Base-by-base conservation (phyloP, 2,113 vertebrate species). In the Platichthys flesus region DNA sequence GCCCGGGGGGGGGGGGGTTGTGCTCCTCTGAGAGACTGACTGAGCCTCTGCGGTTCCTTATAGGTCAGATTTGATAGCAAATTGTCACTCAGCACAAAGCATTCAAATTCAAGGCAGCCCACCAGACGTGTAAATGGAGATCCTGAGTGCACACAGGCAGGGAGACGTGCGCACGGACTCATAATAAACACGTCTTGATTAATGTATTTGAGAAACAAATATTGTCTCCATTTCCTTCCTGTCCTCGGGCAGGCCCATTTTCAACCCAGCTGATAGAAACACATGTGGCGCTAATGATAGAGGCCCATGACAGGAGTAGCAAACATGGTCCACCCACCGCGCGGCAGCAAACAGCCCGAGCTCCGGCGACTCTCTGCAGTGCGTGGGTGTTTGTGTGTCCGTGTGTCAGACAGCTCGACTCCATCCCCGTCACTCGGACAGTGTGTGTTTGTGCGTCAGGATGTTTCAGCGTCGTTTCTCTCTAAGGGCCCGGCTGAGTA, bases 331-430 rank as follows among this genome's bases (percentile, higher is more conserved):
- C 85, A 88, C 88, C 87, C 90, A 89, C 86, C 76, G 65, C 79
- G 49, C 84, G 69, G 87, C 69, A 52, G 83, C 67, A 23, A 1
- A 58, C 76, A 82, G 75, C 60, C 74, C 21, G 68, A 57, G 69
- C 80, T 52, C 61, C 70, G 88, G 74, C 74, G 73, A 81, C 78
- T 6, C 67, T 71, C 83, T 75, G 79, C 83, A 73, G 58, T 40
- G 75, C 15, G 87, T 89, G 89, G 88, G 89, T 73, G 88, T 91
- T 87, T 90, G 71, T 91, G 69, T 89, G 90, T 89, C 83, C 89
- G 83, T 85, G 86, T 89, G 86, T 90, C 90, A 92, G 89, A 91
- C 90, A 83, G 88, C 82, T 85, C 65, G 75, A 87, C 88, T 91
- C 83, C 74, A 60, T 65, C 83, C 58, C 76, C 82, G 74, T 87